Base-by-base conservation (phyloP, 2,113 vertebrate species). In the Australoheros scitulus region DNA sequence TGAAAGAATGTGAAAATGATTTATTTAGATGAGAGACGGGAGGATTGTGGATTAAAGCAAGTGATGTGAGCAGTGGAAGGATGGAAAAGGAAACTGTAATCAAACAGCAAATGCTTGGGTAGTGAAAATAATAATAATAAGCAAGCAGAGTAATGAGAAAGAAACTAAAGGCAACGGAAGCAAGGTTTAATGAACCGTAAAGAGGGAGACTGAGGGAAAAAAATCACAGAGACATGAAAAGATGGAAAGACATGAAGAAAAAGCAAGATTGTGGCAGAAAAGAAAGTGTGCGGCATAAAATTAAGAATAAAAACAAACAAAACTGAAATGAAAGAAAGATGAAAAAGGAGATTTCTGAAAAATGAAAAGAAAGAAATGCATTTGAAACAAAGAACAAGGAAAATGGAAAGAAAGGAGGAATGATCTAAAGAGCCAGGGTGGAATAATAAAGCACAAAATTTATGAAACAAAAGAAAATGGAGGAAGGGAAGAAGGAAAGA, bases 401-500 rank as follows among this genome's bases (percentile, higher is more conserved):
- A 50, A 36, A 34, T 18, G 32, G 15, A 9, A 34, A 4, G 3
- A 47, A 47, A 15, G 15, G 38, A 20, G 1, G 5, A 64, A 60
- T 18, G 17, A 52, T 7, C 36, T 7, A 55, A 20, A 22, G 2
- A 26, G 34, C 22, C 10, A 41, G 0, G 36, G 15, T 57, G 32
- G 13, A 26, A 10, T 5, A 61, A 34, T 20, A 24, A 50, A 72
- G 32, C 7, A n/a, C 10, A 56, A 63, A 9, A 20, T 34, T 13
- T 17, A 65, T 2, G 11, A 7, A 0, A 79, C 11, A 11, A 79
- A 24, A 61, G 15, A 34, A 55, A 0, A 15, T 0, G 0, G 11
- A 22, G 9, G 15, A 24, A 0, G 0, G 6, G 0, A 76, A 47
- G 7, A 57, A 26, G 26, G 26, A 36, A 1, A 52, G 6, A 13